A percentile compares a stretch with the other conserved stretches of the same genome.
Evolutionary conservation across 1,140 invertebrate genomes (phyloP).

Genomic region (Papilio xuthus): DNA sequence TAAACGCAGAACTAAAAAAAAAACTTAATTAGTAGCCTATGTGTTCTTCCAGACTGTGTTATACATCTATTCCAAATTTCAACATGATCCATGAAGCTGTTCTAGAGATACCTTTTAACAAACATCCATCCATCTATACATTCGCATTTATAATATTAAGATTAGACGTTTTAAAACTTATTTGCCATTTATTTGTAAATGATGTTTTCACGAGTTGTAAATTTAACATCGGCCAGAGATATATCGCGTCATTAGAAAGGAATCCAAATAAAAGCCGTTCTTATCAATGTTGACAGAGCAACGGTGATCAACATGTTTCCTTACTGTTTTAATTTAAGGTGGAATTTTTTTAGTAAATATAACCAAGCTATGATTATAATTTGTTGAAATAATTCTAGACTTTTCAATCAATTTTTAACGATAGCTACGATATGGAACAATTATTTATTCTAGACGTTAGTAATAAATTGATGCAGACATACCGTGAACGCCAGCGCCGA

Average conservation of each 20-base stretch:
- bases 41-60: too few relatives aligned
- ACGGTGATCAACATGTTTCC: constrained; percentile 19
- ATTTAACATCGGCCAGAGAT: background rate
- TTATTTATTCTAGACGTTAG: too few relatives aligned
- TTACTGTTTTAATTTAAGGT: constrained; percentile 7
- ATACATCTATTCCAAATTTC: too few relatives aligned
- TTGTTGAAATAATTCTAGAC: background rate
- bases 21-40: too few relatives aligned
- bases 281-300: constrained; percentile 24
- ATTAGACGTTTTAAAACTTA: background rate
- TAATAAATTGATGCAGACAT: too few relatives aligned
- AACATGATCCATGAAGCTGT: too few relatives aligned
- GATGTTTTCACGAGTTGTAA: constrained; percentile 3
- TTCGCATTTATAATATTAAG: too few relatives aligned
- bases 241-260: constrained; percentile 21
- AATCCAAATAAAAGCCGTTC: constrained; percentile 11
- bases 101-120: too few relatives aligned
- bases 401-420: background rate
- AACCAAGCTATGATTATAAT: background rate
- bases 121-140: too few relatives aligned
- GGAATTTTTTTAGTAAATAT: constrained; percentile 20
- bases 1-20: too few relatives aligned
- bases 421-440: too few relatives aligned
- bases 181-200: background rate
- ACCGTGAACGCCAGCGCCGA: too few relatives aligned